A percentile compares a stretch with the other conserved stretches of the same genome.
Conservation (phyloP, 1,140 invertebrate species). For the Drosophila quadrilineata region DNA sequence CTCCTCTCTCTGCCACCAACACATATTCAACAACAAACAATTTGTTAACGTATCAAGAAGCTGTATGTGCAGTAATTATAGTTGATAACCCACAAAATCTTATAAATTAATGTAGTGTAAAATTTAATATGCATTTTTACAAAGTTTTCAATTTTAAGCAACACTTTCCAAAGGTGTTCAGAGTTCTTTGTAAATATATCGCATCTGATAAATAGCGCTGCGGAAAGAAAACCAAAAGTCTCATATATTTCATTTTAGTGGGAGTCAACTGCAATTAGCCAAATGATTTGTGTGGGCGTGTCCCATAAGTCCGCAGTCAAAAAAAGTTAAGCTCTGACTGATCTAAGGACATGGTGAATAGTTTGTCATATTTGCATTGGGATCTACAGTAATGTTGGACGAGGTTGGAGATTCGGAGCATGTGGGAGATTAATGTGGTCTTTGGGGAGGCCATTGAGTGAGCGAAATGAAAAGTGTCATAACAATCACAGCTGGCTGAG, state of each 20-base stretch:
- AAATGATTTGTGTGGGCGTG: conserved; percentile 38
- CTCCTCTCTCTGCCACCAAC: too few relatives aligned
- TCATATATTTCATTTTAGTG: background rate
- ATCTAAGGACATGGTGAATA: background rate
- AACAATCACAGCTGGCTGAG: conserved; percentile 53
- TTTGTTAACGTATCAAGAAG: background rate
- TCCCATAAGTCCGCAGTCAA: background rate
- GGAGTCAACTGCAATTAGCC: conserved; percentile 40
- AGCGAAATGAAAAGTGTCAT: conserved; percentile 76
- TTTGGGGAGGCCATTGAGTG: conserved; percentile 32
- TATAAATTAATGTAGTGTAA: too few relatives aligned
- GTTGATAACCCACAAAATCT: too few relatives aligned
- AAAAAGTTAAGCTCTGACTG: background rate
- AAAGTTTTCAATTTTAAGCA: too few relatives aligned
- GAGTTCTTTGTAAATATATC: too few relatives aligned
- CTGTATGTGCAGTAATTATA: background rate
- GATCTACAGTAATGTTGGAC: background rate
- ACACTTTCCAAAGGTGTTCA: too few relatives aligned
- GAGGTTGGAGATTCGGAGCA: conserved; percentile 3
- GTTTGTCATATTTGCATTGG: conserved; percentile 30
- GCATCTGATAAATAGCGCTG: too few relatives aligned
- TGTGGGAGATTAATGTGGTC: conserved; percentile 37
- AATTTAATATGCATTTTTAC: too few relatives aligned
- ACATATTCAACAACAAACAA: conserved; percentile 6
- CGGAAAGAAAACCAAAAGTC: too few relatives aligned